Evolutionary conservation across 2,797 vertebrate species (phyloP), one percentile per base, ranked within the genome.

Genomic region (Denticeps clupeoides): DNA sequence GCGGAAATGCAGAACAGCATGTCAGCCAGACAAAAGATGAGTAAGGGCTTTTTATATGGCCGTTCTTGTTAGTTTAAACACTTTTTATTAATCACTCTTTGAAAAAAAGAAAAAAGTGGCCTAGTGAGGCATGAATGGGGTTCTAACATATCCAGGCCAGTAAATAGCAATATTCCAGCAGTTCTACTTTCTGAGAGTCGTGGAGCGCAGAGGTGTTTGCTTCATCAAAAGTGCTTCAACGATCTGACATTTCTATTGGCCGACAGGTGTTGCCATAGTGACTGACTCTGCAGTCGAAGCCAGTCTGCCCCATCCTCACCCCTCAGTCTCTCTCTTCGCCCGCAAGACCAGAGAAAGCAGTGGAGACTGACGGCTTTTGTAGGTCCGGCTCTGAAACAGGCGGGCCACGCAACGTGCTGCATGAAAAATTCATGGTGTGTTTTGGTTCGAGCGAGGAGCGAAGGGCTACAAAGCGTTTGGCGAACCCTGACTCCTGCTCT

Each of bases 211-310:
- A n/a, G n/a, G n/a, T n/a, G n/a, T n/a, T n/a, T n/a, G n/a, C n/a
- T 11, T 7, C 15, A 37, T 49, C 47, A 46, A 41, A 58, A 31
- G 38, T 40, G 49, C 27, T 47, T 44, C n/a, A n/a, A n/a, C n/a
- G n/a, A n/a, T n/a, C 25, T 48, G 15, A 7, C 31, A 64, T 58
- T 63, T 56, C 58, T 61, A 58, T 58, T 58, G 56, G 68, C 66
- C 65, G 60, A 71, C 68, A 63, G 60, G 64, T 38, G 63, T 82
- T 72, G 64, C 77, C 77, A 76, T 74, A 75, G 60, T 73, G 49
- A 80, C 77, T 68, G 60, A 78, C 68, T 72, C 49, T 31, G 57
- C 67, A 67, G 67, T 21, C 59, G 49, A 31, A 56, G 41, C 46
- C 54, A 55, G 32, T 51, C 42, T 53, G 47, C 43, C 45, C 50